A percentile compares a stretch with the other conserved stretches of the same genome.
Conservation (phyloP, 2,888 invertebrate species). For the Ophraella communa region DNA sequence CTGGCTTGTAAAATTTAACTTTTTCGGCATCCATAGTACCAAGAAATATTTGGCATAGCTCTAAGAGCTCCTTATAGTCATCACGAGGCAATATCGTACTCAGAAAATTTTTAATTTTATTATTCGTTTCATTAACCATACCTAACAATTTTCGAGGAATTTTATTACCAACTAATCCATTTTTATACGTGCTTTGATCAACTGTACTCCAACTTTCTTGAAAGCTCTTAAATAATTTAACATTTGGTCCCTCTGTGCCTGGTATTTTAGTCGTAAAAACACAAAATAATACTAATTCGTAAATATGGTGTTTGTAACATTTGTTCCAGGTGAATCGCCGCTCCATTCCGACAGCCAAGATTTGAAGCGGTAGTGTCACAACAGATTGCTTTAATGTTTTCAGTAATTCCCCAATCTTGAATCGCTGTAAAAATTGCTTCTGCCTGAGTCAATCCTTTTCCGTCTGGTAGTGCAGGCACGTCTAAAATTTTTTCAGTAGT, state of each 20-base stretch:
- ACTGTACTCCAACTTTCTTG: background rate
- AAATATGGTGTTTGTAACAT: background rate
- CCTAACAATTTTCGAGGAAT: background rate
- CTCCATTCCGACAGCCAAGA: background rate
- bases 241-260: background rate
- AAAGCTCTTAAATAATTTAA: background rate
- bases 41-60: background rate
- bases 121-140: background rate
- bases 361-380: background rate
- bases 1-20: background rate
- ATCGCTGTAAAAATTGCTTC: constrained; percentile 20
- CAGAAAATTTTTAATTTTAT: background rate
- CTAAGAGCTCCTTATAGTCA: background rate
- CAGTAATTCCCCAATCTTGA: constrained; percentile 2
- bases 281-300: background rate
- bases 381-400: too few relatives aligned
- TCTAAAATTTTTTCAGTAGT: constrained; percentile 30
- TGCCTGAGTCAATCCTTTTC: constrained; percentile 35
- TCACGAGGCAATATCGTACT: background rate
- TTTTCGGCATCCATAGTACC: background rate
- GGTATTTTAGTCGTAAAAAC: background rate
- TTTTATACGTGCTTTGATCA: background rate
- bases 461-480: constrained; percentile 33
- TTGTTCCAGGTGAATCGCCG: background rate
- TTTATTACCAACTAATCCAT: background rate